phyloP scores from a whole-genome alignment of 2,888 invertebrate species.

The Idaea dimidiata region DNA sequence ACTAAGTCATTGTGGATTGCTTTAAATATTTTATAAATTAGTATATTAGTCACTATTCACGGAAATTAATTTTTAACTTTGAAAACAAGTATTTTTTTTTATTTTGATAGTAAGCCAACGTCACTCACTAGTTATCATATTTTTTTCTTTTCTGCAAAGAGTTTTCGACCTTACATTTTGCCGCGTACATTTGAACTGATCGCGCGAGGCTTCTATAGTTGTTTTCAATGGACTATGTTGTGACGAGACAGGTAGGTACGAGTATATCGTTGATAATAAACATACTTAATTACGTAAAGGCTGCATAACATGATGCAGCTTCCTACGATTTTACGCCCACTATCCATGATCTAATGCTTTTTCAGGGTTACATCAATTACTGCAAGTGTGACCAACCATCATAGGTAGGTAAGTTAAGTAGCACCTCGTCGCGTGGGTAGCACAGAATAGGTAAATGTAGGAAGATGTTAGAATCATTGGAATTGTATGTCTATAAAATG shows the following conservation, averaged over 20 bases:
- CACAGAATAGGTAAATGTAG: background rate
- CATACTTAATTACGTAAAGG: background rate
- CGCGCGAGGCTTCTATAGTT: background rate
- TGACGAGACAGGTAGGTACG: background rate
- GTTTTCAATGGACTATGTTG: background rate
- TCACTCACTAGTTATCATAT: slow-evolving; percentile 2
- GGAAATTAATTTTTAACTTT: background rate
- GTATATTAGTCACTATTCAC: slow-evolving; percentile 2
- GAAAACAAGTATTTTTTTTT: background rate
- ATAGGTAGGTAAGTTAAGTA: background rate
- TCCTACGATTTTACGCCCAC: background rate
- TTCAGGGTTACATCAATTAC: background rate
- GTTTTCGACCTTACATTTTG: background rate
- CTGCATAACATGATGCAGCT: background rate
- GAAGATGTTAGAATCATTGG: too few species aligned
- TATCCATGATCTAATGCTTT: background rate
- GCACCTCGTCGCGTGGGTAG: too few species aligned
- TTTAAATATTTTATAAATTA: background rate
- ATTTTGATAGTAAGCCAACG: slow-evolving; percentile 6
- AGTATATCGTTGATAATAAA: background rate
- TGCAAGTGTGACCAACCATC: background rate
- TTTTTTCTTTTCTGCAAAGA: slow-evolving; percentile 7
- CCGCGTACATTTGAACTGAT: background rate
- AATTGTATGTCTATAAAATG: too few species aligned
- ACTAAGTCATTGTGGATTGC: background rate